Evolutionary conservation across 2,113 vertebrate genomes (phyloP).

Genomic region (Triplophysa rosa): DNA sequence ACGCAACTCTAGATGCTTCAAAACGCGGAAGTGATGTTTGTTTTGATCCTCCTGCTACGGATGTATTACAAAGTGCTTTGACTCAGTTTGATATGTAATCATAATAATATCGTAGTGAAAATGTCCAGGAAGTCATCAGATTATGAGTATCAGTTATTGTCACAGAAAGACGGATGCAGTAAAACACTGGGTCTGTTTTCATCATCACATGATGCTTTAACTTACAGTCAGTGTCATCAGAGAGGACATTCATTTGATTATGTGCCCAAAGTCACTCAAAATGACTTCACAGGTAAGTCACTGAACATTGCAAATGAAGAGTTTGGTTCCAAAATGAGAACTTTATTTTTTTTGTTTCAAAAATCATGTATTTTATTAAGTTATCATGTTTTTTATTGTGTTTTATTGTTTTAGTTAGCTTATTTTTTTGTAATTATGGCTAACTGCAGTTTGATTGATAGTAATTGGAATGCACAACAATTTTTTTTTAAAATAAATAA

Average conservation of each 20-base stretch:
- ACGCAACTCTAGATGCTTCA: background rate
- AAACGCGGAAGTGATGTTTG: slow-evolving; percentile 58
- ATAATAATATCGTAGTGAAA: background rate
- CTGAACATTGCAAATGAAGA: background rate
- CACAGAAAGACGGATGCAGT: slow-evolving; percentile 71
- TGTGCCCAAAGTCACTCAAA: slow-evolving; percentile 68
- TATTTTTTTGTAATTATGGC: too few relatives aligned
- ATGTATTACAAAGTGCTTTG: background rate
- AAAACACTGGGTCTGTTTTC: slow-evolving; percentile 72
- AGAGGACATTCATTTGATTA: slow-evolving; percentile 74
- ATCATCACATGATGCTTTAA: slow-evolving; percentile 61
- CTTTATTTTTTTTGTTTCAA: too few relatives aligned
- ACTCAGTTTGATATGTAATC: background rate
- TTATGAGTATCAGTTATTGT: slow-evolving; percentile 76
- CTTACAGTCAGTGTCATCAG: slow-evolving; percentile 51
- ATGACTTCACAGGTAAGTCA: slow-evolving; percentile 68
- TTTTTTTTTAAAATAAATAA: too few relatives aligned
- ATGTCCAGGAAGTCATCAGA: slow-evolving; percentile 72
- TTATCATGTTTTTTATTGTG: too few relatives aligned
- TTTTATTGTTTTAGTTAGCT: too few relatives aligned
- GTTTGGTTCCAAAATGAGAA: too few relatives aligned
- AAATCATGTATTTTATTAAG: too few relatives aligned
- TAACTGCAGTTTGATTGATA: too few relatives aligned
- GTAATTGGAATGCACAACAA: too few relatives aligned
- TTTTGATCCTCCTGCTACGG: background rate